These are phyloP conservation scores for Hemicordylus capensis DNA, from an alignment of 2,113 vertebrate species.

Conservation along the genomic window DNA sequence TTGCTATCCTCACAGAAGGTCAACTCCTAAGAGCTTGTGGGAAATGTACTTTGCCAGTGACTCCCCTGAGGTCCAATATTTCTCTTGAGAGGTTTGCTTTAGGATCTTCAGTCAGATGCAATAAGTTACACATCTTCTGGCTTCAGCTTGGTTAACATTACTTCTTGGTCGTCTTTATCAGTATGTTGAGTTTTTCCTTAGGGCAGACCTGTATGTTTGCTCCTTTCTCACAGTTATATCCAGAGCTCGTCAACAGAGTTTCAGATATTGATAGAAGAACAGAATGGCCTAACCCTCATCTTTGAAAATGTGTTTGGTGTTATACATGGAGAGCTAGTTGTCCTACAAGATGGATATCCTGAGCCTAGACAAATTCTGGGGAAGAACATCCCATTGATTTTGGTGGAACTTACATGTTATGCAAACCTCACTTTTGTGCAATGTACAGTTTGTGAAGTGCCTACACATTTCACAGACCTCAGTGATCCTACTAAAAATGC, in stretches of 20 bases:
- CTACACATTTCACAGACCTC: neutral
- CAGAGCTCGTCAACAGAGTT: neutral
- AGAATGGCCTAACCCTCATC: neutral
- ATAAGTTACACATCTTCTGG: neutral
- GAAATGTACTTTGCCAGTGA: neutral
- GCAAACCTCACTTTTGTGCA: no score
- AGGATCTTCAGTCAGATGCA: neutral
- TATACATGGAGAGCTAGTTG: no score
- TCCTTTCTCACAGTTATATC: neutral
- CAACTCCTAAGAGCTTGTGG: neutral
- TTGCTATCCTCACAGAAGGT: neutral
- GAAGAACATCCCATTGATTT: neutral
- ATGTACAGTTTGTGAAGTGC: no score
- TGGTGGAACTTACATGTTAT: neutral
- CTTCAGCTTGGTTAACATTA: neutral
- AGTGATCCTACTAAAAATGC: neutral
- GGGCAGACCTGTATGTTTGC: no score
- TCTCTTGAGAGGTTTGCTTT: neutral
- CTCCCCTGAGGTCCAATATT: neutral
- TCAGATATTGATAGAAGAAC: neutral
- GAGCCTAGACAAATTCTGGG: neutral
- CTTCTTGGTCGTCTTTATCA: neutral
- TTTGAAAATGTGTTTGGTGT: neutral
- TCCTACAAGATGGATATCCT: neutral
- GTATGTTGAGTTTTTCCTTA: neutral